A percentile compares a stretch with the other conserved stretches of the same genome.
Evolutionary conservation across 2,888 invertebrate species (phyloP).

Genomic region (Sarcophaga variegata): DNA sequence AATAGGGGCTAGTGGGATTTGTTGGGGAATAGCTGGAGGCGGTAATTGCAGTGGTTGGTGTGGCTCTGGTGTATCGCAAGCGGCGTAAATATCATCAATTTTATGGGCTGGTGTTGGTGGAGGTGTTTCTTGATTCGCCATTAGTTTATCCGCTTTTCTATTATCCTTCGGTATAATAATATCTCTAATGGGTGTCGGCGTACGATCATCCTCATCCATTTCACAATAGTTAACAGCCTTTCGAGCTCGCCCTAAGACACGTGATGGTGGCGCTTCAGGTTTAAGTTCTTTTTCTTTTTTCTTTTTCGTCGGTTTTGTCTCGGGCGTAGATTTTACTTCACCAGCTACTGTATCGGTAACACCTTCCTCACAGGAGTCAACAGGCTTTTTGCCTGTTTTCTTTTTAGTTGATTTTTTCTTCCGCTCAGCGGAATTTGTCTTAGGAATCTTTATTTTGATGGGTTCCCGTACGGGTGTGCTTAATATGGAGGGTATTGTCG

Average conservation of each 20-base stretch:
- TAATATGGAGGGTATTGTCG: constrained; percentile 61
- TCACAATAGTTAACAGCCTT: constrained; percentile 86
- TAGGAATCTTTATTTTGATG: constrained; percentile 79
- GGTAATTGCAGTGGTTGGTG: constrained; percentile 59
- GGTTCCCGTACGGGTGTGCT: constrained; percentile 73
- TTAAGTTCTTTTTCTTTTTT: constrained; percentile 80
- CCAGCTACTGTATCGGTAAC: neutral
- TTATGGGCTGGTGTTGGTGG: constrained; percentile 57
- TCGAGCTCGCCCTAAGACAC: constrained; percentile 82
- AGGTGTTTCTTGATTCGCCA: constrained; percentile 60
- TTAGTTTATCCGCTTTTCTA: constrained; percentile 48
- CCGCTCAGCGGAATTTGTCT: constrained; percentile 78
- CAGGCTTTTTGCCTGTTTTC: constrained; percentile 69
- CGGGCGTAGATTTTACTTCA: constrained; percentile 31
- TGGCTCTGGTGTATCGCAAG: constrained; percentile 63
- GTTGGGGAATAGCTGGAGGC: constrained; percentile 69
- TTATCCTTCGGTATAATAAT: constrained; percentile 82
- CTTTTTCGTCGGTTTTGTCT: constrained; percentile 72
- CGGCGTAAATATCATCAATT: constrained; percentile 53
- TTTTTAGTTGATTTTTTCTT: constrained; percentile 77
- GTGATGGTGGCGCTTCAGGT: constrained; percentile 79
- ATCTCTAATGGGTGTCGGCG: constrained; percentile 79
- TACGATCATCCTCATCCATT: constrained; percentile 82
- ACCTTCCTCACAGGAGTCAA: constrained; percentile 67
- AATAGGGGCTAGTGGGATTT: constrained; percentile 37